Conservation (phyloP, 1,140 invertebrate species). For the Drosophila nigrodunni region DNA sequence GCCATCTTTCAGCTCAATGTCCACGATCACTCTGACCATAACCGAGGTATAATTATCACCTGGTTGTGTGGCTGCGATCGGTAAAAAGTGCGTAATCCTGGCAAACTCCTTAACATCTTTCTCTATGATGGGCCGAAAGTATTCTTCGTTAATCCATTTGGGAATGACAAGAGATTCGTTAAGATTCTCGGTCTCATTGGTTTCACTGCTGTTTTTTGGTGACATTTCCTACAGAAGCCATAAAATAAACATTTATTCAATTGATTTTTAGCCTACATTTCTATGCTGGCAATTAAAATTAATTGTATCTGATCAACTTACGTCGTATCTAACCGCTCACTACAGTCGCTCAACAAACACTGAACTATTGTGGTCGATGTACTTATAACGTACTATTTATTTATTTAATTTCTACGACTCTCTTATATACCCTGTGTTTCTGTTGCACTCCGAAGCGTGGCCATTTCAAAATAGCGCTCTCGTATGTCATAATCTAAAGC, state of each 20-base stretch:
- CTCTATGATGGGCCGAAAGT: conserved; percentile 84
- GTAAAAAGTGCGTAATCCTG: conserved; percentile 52
- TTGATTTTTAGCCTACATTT: not conserved
- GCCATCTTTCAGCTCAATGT: conserved; percentile 68
- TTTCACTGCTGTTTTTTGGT: conserved; percentile 37
- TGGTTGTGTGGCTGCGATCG: conserved; percentile 69
- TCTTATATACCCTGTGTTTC: too few species aligned
- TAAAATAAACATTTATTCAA: not conserved
- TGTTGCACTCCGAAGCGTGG: too few species aligned
- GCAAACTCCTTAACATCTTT: conserved; percentile 63
- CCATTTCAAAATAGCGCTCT: too few species aligned
- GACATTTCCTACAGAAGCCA: conserved; percentile 52
- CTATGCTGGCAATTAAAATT: too few species aligned
- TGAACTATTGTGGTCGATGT: too few species aligned
- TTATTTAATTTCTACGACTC: too few species aligned
- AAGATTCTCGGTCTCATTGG: conserved; percentile 49
- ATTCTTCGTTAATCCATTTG: conserved; percentile 85
- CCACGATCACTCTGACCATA: conserved; percentile 68
- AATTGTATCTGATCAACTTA: too few species aligned
- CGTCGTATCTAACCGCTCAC: too few species aligned
- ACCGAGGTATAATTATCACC: conserved; percentile 77
- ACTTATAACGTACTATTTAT: too few species aligned
- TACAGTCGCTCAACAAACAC: too few species aligned
- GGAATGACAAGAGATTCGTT: conserved; percentile 71
- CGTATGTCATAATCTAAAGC: too few species aligned